Evolutionary conservation across 1,140 invertebrate genomes (phyloP).

Genomic region (Grapholita molesta): DNA sequence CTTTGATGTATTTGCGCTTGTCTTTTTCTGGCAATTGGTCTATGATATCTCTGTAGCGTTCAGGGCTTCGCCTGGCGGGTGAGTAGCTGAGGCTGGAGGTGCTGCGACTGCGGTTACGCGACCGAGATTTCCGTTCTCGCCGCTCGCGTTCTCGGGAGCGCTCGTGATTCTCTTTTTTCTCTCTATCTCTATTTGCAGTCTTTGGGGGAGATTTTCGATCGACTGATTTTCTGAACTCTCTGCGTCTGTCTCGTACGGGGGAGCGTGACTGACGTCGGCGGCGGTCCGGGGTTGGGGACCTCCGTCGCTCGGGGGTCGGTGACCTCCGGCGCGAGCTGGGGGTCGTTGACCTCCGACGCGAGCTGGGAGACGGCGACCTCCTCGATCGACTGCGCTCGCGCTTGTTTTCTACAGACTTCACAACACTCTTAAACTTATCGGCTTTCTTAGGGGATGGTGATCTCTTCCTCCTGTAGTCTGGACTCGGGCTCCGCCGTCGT

Average conservation of each 20-base stretch:
- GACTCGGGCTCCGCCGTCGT: conserved; percentile 39
- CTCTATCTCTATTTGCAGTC: conserved; percentile 28
- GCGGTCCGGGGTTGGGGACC: not conserved
- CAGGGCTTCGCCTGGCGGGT: conserved; percentile 80
- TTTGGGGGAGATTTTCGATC: conserved; percentile 34
- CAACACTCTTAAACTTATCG: conserved; percentile 39
- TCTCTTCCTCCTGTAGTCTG: conserved; percentile 35
- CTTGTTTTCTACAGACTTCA: conserved; percentile 39
- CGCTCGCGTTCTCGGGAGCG: conserved; percentile 16
- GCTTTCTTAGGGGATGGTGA: conserved; percentile 33
- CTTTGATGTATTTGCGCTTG: conserved; percentile 74
- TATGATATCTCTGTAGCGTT: conserved; percentile 81
- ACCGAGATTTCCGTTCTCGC: conserved; percentile 33
- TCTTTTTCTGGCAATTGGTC: conserved; percentile 76
- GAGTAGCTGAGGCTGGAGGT: conserved; percentile 83
- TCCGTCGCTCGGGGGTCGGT: conserved; percentile 28
- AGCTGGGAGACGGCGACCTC: conserved; percentile 39
- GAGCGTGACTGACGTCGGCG: not conserved
- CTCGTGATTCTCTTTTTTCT: conserved; percentile 35
- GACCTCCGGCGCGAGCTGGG: conserved; percentile 39
- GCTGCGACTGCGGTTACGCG: conserved; percentile 55
- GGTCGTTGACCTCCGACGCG: conserved; percentile 36
- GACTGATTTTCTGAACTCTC: not conserved
- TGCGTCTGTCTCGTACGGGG: not conserved
- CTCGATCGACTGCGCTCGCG: conserved; percentile 36